A percentile compares a stretch with the other conserved stretches of the same genome.
These are phyloP conservation scores for Archips crataeganus DNA, from an alignment of 2,888 invertebrate species.

Conservation along the genomic window DNA sequence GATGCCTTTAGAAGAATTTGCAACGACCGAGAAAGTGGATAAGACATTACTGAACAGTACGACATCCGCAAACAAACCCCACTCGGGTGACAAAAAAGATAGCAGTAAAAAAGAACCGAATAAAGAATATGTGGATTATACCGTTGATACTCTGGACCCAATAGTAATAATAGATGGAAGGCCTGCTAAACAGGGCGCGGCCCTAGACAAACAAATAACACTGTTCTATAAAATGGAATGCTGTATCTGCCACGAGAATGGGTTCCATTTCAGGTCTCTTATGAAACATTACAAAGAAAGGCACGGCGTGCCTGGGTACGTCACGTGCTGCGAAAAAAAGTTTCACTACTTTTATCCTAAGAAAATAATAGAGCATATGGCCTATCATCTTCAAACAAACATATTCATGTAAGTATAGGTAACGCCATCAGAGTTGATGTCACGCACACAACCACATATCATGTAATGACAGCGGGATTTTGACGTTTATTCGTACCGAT, in stretches of 20 bases:
- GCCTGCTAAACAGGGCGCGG: constrained; percentile 75
- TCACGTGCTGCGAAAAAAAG: constrained; percentile 79
- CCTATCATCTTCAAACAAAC: constrained; percentile 76
- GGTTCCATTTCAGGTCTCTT: constrained; percentile 76
- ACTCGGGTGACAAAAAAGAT: constrained; percentile 43
- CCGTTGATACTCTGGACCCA: constrained; percentile 64
- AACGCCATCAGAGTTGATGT: too few species aligned
- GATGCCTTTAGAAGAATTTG: constrained; percentile 78
- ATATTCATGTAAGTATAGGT: constrained; percentile 82
- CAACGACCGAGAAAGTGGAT: constrained; percentile 69
- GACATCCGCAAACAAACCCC: constrained; percentile 46
- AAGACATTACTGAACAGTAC: constrained; percentile 63
- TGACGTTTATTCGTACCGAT: too few species aligned
- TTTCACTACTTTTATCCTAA: constrained; percentile 82
- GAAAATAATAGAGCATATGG: constrained; percentile 82
- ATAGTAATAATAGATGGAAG: constrained; percentile 73
- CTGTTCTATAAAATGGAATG: constrained; percentile 83
- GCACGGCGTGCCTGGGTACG: constrained; percentile 81
- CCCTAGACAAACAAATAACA: constrained; percentile 77
- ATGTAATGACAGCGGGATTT: too few species aligned
- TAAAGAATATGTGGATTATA: constrained; percentile 51
- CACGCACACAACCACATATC: too few species aligned
- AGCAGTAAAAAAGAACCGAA: constrained; percentile 48
- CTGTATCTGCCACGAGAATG: constrained; percentile 77
- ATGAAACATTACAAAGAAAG: constrained; percentile 82